Base-by-base conservation (phyloP, 2,888 invertebrate genomes). In the Urechis unicinctus region DNA sequence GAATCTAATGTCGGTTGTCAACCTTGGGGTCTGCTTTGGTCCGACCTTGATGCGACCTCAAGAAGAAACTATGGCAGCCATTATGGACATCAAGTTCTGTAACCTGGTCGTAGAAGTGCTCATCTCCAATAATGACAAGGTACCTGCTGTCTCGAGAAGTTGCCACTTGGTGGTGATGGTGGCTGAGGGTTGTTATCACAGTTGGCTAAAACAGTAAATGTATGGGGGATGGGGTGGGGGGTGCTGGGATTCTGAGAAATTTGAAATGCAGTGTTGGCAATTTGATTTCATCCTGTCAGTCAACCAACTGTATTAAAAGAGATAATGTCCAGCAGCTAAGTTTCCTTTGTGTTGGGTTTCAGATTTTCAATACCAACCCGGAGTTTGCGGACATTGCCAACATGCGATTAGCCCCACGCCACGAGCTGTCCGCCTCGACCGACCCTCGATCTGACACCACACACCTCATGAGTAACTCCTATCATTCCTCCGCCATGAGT, bases 51-150 rank as follows among this genome's bases (percentile, higher is more conserved):
- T 98, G 76, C 84, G 96, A 59, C 91, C 96, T 4, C 89, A 91
- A 81, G 91, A 94, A 76, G 96, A 97, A 82, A 92, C 95, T 6
- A 91, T 98, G 58, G 95, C 97, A 57, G 92, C 95, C 73, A 96
- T 98, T 73, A 88, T 97, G 84, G 95, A 98, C 80, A 90, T 97
- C 67, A 98, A 98, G 82, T 98, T 97, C 83, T 94, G 93, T 82
- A 97, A 97, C 81, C 91, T 97, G 72, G 91, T 97, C 63, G 93
- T 97, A 55, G 96, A 97, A 82, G 91, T 96, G 74, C 83, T 97
- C 62, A 90, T 97, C 59, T 89, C 91, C 68, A 89, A 91, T 79
- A 89, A 86, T 76, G 86, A 89, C 55, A 63, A 68, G 66, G 73
- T 74, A 50, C 45, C 58, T 53, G 26, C 24, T 48, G n/a, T n/a